Conservation (phyloP, 2,797 vertebrate genomes). For the Meriones psammophilus region DNA sequence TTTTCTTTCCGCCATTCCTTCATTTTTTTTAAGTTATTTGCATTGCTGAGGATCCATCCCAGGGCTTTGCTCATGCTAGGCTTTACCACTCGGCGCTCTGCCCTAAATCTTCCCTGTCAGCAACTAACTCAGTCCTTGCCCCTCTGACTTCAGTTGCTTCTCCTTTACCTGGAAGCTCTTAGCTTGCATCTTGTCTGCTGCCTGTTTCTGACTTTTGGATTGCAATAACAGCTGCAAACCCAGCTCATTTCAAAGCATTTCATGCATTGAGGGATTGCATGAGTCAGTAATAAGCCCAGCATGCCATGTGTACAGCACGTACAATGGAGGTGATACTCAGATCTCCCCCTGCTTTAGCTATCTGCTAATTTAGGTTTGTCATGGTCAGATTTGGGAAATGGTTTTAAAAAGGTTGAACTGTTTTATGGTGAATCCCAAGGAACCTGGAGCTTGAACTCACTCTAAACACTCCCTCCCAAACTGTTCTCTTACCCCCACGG, state of each 20-base stretch:
- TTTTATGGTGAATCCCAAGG: background rate
- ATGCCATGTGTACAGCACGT: background rate
- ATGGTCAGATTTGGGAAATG: background rate
- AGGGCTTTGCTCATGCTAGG: background rate
- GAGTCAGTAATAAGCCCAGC: background rate
- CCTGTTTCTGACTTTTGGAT: background rate
- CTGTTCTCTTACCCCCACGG: background rate
- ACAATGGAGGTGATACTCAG: background rate
- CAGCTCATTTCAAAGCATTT: background rate
- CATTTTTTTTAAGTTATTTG: no score
- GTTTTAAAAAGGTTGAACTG: background rate
- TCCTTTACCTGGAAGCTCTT: background rate
- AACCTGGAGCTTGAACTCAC: background rate
- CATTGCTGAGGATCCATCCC: background rate
- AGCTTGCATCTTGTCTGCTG: background rate
- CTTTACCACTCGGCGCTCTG: no score
- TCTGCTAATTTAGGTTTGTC: background rate
- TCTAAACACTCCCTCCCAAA: background rate
- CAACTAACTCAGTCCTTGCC: background rate
- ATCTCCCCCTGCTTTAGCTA: background rate
- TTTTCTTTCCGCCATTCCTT: background rate
- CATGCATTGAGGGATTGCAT: background rate
- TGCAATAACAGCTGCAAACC: background rate
- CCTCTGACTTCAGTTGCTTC: background rate
- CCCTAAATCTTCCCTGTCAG: background rate